Evolutionary conservation across 2,888 invertebrate genomes (phyloP).

Genomic region (Sinotaia quadrata): DNA sequence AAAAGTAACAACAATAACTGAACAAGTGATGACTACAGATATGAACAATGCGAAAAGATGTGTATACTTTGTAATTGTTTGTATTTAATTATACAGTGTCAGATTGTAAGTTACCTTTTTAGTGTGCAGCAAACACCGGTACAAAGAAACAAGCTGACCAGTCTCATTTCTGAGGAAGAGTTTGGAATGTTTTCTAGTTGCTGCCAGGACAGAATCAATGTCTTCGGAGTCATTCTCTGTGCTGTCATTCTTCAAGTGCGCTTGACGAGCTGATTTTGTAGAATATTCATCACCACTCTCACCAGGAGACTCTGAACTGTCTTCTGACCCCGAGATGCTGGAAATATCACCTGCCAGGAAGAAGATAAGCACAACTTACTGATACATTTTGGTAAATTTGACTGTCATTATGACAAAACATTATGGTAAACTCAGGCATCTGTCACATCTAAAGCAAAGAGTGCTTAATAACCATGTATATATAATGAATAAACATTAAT

Average conservation of each 20-base stretch:
- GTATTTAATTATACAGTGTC: background rate
- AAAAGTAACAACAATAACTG: too few species aligned
- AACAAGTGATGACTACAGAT: background rate
- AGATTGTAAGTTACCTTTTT: conserved; percentile 74
- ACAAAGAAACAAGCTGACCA: conserved; percentile 82
- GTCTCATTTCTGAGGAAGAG: conserved; percentile 81
- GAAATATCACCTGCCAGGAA: conserved; percentile 79
- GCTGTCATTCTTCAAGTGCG: conserved; percentile 34
- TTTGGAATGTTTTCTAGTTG: conserved; percentile 75
- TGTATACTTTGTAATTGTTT: background rate
- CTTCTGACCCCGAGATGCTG: conserved; percentile 80
- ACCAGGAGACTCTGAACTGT: conserved; percentile 40
- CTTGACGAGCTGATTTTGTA: conserved; percentile 35
- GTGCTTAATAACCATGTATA: too few species aligned
- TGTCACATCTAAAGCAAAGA: too few species aligned
- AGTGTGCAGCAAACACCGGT: conserved; percentile 81
- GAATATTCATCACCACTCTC: conserved; percentile 15
- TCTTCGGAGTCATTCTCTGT: conserved; percentile 51
- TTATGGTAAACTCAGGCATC: too few species aligned
- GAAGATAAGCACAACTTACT: too few species aligned
- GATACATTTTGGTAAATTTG: too few species aligned
- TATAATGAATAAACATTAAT: too few species aligned
- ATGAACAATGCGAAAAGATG: too few species aligned
- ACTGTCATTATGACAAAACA: too few species aligned
- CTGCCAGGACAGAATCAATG: conserved; percentile 36